Evolutionary conservation across 2,113 vertebrate species (phyloP).

Genomic region (Erythrolamprus reginae): DNA sequence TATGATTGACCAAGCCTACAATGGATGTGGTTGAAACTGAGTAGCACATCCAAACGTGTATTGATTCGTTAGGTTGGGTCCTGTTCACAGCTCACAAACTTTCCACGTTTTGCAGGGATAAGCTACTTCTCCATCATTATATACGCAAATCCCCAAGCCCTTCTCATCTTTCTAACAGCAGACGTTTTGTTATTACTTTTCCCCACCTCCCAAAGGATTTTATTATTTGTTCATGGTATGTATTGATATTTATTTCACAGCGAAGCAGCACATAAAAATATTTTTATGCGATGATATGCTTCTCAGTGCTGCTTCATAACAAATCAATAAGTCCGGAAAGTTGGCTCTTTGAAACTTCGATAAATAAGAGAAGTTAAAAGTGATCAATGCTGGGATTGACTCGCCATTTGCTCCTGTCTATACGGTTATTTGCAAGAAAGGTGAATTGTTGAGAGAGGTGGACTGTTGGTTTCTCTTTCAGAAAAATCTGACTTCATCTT

Average conservation of each 20-base stretch:
- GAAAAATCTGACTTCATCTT: neutral
- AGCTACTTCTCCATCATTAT: neutral
- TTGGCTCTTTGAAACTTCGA: conserved; percentile 17
- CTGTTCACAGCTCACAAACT: neutral
- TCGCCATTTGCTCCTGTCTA: neutral
- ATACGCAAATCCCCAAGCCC: neutral
- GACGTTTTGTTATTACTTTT: neutral
- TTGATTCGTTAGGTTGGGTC: neutral
- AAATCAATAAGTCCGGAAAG: conserved; percentile 3
- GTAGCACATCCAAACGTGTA: neutral
- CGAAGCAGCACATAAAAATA: conserved; percentile 20
- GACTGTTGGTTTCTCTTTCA: neutral
- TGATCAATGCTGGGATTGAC: conserved; percentile 11
- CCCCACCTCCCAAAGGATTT: neutral
- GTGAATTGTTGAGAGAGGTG: neutral
- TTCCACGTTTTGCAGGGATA: neutral
- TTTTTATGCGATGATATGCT: neutral
- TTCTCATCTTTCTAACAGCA: neutral
- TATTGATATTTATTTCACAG: conserved; percentile 13
- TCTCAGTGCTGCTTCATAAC: neutral
- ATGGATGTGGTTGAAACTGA: neutral
- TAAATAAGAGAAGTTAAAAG: conserved; percentile 26
- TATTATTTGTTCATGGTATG: neutral
- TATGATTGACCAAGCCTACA: neutral
- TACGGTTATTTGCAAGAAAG: neutral